Evolutionary conservation across 1,140 invertebrate genomes (phyloP), one percentile per base, ranked within the genome.

Genomic region (Oryctes rhinoceros): DNA sequence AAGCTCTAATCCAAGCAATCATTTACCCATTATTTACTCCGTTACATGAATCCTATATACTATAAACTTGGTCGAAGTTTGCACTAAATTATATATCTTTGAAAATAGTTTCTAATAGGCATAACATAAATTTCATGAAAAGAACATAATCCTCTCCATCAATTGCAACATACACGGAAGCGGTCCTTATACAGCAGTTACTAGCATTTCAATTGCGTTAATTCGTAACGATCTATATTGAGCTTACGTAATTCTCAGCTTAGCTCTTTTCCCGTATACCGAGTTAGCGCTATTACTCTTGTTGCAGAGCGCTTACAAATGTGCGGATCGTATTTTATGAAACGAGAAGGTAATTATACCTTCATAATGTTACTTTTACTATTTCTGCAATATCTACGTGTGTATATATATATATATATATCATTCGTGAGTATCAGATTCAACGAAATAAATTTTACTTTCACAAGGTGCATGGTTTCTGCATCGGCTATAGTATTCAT

Each of bases 401-500:
- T 4, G 15, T 15, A 59, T 59, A 59, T 4, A 18, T n/a, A 59
- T n/a, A 13, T 49, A 49, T 5, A 48, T 49, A 49, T 49, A 49
- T 49, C n/a, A 39, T 39, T 39, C 18, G 53, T 59, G 53, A 5
- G n/a, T 59, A 59, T 59, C 4, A 59, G 53, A 39, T 39, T 39
- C 53, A 59, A 59, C 53, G 53, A 59, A 59, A 59, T 59, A 59
- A 59, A 59, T 59, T n/a, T 59, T 59, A 59, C 53, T 59, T 59
- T 59, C 53, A 59, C 53, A 18, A 59, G 39, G 18, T 59, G 53
- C 53, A 59, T n/a, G 18, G 15, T 59, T 59, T 59, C 53, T 59
- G 53, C 53, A 59, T 59, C 53, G 53, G 15, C 18, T 59, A 59
- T 18, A 59, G 39, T 59, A 59, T 18, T 59, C 6, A 53, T 53